A percentile compares a stretch with the other conserved stretches of the same genome.
Conservation (phyloP, 2,888 invertebrate species). For the Andrena praecox region DNA sequence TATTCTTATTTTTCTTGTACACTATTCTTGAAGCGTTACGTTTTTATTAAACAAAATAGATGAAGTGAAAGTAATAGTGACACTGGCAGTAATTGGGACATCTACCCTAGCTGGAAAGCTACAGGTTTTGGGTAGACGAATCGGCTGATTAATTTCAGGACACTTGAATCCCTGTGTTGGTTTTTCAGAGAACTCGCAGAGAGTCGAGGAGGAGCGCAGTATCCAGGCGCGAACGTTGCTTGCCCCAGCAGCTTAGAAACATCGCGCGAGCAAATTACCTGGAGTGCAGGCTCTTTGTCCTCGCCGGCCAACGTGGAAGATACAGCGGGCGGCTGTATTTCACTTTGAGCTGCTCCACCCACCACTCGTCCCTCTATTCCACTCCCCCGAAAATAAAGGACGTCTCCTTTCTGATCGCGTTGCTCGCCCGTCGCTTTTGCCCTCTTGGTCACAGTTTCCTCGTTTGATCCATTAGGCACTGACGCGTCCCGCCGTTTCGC, state of each 20-base stretch:
- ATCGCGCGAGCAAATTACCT: conserved; percentile 57
- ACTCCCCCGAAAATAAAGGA: conserved; percentile 48
- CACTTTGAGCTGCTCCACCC: conserved; percentile 48
- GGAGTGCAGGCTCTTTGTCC: conserved; percentile 51
- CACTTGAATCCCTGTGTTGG: not conserved
- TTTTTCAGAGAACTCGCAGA: not conserved
- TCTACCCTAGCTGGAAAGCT: not conserved
- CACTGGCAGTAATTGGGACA: too few species aligned
- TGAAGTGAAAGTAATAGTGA: not conserved
- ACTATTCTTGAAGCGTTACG: too few species aligned
- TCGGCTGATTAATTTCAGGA: conserved; percentile 27
- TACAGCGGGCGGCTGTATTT: conserved; percentile 43
- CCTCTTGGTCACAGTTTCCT: not conserved
- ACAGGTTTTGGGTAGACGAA: conserved; percentile 1
- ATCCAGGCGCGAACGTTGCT: conserved; percentile 38
- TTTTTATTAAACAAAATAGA: too few species aligned
- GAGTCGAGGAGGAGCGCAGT: not conserved
- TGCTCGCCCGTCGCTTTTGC: not conserved
- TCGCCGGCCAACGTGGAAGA: conserved; percentile 36
- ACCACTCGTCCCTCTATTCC: conserved; percentile 29
- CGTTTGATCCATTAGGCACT: not conserved
- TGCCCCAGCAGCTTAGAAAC: conserved; percentile 48
- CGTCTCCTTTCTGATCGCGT: conserved; percentile 23
- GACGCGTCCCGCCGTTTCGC: not conserved
- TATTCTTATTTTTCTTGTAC: too few species aligned